Conservation (phyloP, 1,140 invertebrate species). For the Sitodiplosis mosellana region DNA sequence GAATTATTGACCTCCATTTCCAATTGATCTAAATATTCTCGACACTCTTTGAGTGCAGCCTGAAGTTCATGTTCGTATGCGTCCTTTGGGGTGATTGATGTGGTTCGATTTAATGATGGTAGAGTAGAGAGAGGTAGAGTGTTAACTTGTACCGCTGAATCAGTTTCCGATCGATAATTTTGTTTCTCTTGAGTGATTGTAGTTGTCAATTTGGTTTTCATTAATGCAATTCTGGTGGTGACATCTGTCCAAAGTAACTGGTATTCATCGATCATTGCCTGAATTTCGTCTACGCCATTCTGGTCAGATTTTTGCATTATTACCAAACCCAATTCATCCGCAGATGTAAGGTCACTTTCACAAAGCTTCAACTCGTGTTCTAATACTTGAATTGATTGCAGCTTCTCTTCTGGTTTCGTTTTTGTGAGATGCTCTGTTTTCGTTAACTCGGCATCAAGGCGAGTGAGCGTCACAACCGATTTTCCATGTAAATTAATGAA, state of each 20-base stretch:
- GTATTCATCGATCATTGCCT: constrained; percentile 47
- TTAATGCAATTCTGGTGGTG: constrained; percentile 28
- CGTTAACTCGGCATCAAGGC: constrained; percentile 47
- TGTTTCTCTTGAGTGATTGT: constrained; percentile 17
- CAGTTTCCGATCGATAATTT: constrained; percentile 47
- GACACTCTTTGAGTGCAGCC: constrained; percentile 43
- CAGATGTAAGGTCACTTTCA: constrained; percentile 29
- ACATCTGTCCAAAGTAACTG: constrained; percentile 44
- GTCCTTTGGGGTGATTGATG: constrained; percentile 54
- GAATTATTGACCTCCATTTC: constrained; percentile 29
- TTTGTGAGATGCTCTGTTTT: constrained; percentile 37
- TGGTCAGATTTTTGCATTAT: constrained; percentile 35
- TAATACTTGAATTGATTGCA: constrained; percentile 28
- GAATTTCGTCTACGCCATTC: constrained; percentile 32
- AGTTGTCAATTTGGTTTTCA: constrained; percentile 28
- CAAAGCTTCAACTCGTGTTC: constrained; percentile 36
- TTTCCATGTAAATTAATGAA: constrained; percentile 49
- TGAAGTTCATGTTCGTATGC: constrained; percentile 55
- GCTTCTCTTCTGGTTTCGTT: constrained; percentile 20
- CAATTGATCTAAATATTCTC: constrained; percentile 31
- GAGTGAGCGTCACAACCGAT: constrained; percentile 43
- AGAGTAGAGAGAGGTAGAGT: constrained; percentile 35
- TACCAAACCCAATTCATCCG: constrained; percentile 34
- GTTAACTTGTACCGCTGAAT: constrained; percentile 58
- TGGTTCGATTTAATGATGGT: constrained; percentile 30